A percentile compares a stretch with the other conserved stretches of the same genome.
These are phyloP conservation scores for Calephelis nemesis DNA, from an alignment of 1,140 invertebrate species.

Conservation along the genomic window DNA sequence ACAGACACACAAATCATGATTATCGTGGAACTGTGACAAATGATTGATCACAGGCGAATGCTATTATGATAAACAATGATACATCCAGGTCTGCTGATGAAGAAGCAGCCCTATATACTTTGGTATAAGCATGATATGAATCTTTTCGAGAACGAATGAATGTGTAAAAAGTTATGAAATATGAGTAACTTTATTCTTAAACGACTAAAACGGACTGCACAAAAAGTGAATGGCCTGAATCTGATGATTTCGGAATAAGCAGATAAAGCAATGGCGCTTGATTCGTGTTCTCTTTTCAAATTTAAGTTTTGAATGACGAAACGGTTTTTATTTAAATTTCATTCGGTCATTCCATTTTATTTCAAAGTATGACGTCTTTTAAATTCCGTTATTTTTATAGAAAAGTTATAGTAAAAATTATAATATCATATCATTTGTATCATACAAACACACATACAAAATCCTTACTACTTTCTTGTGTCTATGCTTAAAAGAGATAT, in stretches of 20 bases:
- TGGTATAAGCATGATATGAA: constrained; percentile 15
- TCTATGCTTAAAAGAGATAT: too few species aligned
- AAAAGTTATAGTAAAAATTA: neutral
- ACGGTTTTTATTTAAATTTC: neutral
- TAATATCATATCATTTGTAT: neutral
- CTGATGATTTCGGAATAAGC: constrained; percentile 25
- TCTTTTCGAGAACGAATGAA: neutral
- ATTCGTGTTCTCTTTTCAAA: constrained; percentile 5
- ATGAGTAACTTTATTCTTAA: constrained; percentile 35
- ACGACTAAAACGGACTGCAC: constrained; percentile 35
- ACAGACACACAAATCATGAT: constrained; percentile 59
- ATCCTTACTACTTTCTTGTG: neutral
- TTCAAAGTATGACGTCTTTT: neutral
- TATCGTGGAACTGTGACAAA: constrained; percentile 53
- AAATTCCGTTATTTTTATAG: neutral
- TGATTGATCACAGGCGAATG: constrained; percentile 54
- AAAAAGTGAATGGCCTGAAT: constrained; percentile 36
- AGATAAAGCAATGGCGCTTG: constrained; percentile 12
- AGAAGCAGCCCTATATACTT: constrained; percentile 26
- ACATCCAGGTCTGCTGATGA: constrained; percentile 3
- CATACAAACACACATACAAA: neutral
- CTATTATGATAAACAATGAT: constrained; percentile 36
- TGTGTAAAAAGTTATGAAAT: constrained; percentile 38
- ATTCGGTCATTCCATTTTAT: neutral
- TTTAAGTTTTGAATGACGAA: neutral